Conservation (phyloP, 2,797 vertebrate genomes). For the Macropus fuliginosus region DNA sequence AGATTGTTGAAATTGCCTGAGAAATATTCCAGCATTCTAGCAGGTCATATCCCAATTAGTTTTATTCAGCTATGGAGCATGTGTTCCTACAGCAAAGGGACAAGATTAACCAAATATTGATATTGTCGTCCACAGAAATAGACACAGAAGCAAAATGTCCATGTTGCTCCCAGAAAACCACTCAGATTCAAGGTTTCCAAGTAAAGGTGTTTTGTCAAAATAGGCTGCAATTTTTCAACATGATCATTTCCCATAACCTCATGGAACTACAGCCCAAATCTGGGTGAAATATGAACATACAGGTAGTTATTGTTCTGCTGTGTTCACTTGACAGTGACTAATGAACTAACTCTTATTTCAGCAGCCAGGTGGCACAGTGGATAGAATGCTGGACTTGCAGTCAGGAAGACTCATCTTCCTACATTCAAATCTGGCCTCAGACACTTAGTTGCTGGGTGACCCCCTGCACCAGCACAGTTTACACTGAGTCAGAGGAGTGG, state of each 20-base stretch:
- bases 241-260: slow-evolving; percentile 25
- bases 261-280: slow-evolving; percentile 25
- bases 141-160: slow-evolving; percentile 15
- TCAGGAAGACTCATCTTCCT: background rate
- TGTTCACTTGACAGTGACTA: slow-evolving; percentile 1
- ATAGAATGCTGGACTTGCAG: background rate
- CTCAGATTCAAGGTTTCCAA: background rate
- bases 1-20: slow-evolving; percentile 7
- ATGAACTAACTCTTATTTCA: background rate
- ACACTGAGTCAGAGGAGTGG: background rate
- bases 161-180: slow-evolving; percentile 9
- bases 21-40: background rate
- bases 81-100: background rate
- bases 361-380: background rate
- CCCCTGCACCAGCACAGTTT: background rate
- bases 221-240: slow-evolving; percentile 33
- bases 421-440: background rate
- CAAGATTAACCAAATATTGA: background rate
- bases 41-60: background rate
- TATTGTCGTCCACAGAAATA: background rate
- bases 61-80: background rate
- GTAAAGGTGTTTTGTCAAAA: background rate
- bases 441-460: background rate
- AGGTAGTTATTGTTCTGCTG: background rate
- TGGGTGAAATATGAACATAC: background rate